phyloP scores from a whole-genome alignment of 2,797 vertebrate genomes.

The Nyctibius grandis region DNA sequence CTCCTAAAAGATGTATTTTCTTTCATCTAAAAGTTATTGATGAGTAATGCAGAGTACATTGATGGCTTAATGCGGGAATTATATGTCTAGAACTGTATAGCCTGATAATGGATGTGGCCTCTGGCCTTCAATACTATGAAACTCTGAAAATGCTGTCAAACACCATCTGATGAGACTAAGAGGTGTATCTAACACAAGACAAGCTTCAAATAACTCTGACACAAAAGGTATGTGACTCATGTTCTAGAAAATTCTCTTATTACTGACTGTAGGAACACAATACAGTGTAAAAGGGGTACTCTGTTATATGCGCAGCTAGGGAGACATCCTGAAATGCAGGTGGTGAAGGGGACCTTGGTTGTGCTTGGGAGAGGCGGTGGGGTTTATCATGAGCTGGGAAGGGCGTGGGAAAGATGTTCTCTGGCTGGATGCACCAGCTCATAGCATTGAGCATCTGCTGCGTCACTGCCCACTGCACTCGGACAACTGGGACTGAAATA shows the following conservation, averaged over 20 bases:
- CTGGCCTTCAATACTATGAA: background rate
- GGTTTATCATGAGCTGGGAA: background rate
- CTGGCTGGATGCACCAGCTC: background rate
- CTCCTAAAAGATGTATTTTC: background rate
- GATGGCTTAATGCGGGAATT: background rate
- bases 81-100: background rate
- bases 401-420: background rate
- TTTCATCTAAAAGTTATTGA: background rate
- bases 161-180: background rate
- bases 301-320: background rate
- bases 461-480: accelerated
- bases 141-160: background rate
- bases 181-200: background rate
- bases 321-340: background rate
- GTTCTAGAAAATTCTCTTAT: background rate
- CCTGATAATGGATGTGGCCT: background rate
- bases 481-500: background rate
- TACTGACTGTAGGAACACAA: background rate
- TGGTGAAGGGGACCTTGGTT: background rate
- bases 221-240: background rate
- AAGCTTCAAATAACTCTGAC: background rate
- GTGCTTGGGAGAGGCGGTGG: background rate
- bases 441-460: background rate
- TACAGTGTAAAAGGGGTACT: background rate
- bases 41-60: background rate